Conservation (phyloP, 2,113 vertebrate species). For the Hemichromis elongatus region DNA sequence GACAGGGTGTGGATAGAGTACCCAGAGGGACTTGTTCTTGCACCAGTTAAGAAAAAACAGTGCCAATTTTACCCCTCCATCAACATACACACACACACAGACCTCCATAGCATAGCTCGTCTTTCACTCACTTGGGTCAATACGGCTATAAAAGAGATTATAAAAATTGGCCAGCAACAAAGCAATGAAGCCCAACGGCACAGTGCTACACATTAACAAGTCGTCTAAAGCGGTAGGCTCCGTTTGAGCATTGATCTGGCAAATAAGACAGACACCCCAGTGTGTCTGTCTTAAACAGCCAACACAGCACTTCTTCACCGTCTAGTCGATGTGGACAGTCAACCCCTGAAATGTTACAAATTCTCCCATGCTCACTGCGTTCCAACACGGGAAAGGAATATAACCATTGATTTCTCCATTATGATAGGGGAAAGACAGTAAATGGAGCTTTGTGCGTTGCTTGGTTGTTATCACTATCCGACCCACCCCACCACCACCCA, state of each 20-base stretch:
- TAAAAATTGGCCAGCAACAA: slow-evolving; percentile 54
- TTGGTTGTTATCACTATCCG: neutral
- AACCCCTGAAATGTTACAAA: slow-evolving; percentile 1
- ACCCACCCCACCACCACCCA: neutral
- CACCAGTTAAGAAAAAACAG: slow-evolving; percentile 61
- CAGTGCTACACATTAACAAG: slow-evolving; percentile 59
- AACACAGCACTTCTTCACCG: neutral
- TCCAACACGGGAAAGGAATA: neutral
- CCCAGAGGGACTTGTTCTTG: slow-evolving; percentile 45
- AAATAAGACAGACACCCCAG: slow-evolving; percentile 42
- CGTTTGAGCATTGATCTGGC: slow-evolving; percentile 59
- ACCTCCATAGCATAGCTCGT: slow-evolving; percentile 8
- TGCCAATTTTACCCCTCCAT: slow-evolving; percentile 40
- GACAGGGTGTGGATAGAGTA: slow-evolving; percentile 27
- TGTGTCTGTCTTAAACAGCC: slow-evolving; percentile 23
- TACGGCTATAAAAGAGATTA: slow-evolving; percentile 58
- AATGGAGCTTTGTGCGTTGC: neutral
- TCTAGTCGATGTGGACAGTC: slow-evolving; percentile 14
- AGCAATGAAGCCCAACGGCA: slow-evolving; percentile 45
- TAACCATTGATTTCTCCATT: neutral
- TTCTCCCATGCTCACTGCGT: neutral
- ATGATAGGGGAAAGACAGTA: neutral
- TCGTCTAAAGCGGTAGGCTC: slow-evolving; percentile 26
- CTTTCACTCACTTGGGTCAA: slow-evolving; percentile 42
- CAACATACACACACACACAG: neutral